Base-by-base conservation (phyloP, 2,113 vertebrate species). In the Colossoma macropomum region DNA sequence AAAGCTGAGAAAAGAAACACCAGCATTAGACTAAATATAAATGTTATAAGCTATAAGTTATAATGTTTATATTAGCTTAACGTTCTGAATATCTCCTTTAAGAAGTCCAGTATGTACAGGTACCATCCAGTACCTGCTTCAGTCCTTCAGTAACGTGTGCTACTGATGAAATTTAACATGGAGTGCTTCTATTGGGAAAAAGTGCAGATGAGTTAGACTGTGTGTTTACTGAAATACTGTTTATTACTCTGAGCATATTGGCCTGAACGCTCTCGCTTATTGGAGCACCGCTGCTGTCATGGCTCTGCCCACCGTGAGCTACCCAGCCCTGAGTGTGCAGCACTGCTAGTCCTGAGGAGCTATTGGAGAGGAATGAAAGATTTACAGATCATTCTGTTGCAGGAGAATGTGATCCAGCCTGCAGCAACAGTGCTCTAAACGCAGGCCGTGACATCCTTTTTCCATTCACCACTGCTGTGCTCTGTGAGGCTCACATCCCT, bases 351-450 rank as follows among this genome's bases (percentile, higher is more conserved):
- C 25, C 59, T 62, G 59, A 25, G n/a, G 23, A 25, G 25, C 9
- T 62, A 3, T 27, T 27, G 23, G n/a, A 62, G 9, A 52, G 30
- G 27, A n/a, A 30, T 41, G 50, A 70, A 70, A 59, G 32, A 70
- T 79, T 56, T 34, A 63, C 69, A 63, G 70, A 3, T 19, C 66
- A 45, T 0, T 38, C 17, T 80, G 54, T 62, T 41, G 73, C 30
- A 79, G 1, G 60, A 27, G 66, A 75, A 25, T 52, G 17, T 77
- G 27, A 23, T 80, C n/a, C 70, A 34, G 66, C 79, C 54, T 25
- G 38, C 38, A 73, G 54, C 10, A 50, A 45, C 66, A 72, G 66
- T 41, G 30, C 13, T 62, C 34, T 23, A 72, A 73, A 73, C 28
- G 41, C 27, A 32, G 56, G 56, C 41, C 34, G 50, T 73, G 69